Evolutionary conservation across 2,888 invertebrate genomes (phyloP).

Genomic region (Disparrhopalites patrizii): DNA sequence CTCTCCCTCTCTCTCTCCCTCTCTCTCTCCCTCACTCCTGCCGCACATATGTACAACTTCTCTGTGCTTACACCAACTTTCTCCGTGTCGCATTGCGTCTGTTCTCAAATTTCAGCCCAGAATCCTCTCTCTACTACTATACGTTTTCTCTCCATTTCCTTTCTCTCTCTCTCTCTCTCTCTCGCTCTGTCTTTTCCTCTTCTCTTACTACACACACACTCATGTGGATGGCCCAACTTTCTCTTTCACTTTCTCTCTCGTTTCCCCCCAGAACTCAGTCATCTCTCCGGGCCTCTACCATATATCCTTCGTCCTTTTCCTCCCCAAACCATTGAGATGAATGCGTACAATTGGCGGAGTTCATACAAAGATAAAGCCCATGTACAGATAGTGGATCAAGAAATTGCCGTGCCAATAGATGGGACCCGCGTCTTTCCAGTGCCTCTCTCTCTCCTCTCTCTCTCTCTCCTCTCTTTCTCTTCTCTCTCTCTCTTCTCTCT

Average conservation of each 20-base stretch:
- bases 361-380: not conserved
- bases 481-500: not conserved
- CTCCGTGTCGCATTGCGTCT: slow-evolving; percentile 48
- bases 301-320: too few species aligned
- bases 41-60: not conserved
- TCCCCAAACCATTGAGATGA: too few species aligned
- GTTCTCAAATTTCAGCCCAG: slow-evolving; percentile 22
- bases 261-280: not conserved
- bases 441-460: not conserved
- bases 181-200: too few species aligned
- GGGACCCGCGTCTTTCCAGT: not conserved
- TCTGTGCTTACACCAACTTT: slow-evolving; percentile 29
- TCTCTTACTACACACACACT: too few species aligned
- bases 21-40: not conserved
- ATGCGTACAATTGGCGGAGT: too few species aligned
- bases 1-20: not conserved
- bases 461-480: not conserved
- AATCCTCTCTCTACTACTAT: too few species aligned
- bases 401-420: not conserved
- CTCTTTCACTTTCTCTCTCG: not conserved
- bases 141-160: too few species aligned
- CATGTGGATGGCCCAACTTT: too few species aligned
- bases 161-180: slow-evolving; percentile 12
- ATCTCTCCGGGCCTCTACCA: too few species aligned
- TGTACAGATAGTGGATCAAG: not conserved